Evolutionary conservation across 1,140 invertebrate species (phyloP).

Genomic region (Sipha flava): DNA sequence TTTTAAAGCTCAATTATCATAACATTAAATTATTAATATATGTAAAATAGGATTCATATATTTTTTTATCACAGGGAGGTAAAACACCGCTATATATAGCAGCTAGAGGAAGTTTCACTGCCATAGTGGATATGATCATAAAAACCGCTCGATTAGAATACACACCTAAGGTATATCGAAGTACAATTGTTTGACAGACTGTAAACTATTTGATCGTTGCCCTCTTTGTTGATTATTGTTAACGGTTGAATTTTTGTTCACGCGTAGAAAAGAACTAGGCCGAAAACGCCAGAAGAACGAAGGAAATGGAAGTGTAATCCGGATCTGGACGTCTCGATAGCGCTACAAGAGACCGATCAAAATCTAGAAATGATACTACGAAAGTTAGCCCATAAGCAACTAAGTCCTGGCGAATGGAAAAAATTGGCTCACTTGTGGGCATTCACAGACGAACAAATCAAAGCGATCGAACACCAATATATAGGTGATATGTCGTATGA

Average conservation of each 20-base stretch:
- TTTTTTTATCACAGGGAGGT: slow-evolving; percentile 47
- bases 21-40: too few relatives aligned
- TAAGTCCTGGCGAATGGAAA: slow-evolving; percentile 61
- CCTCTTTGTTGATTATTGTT: background rate
- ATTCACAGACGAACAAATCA: slow-evolving; percentile 63
- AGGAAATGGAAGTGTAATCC: slow-evolving; percentile 41
- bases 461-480: slow-evolving; percentile 66
- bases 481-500: slow-evolving; percentile 53
- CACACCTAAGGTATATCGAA: slow-evolving; percentile 41
- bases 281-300: slow-evolving; percentile 36
- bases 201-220: too few relatives aligned
- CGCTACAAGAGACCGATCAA: slow-evolving; percentile 31
- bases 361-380: slow-evolving; percentile 51
- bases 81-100: slow-evolving; percentile 62
- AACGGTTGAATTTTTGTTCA: background rate
- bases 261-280: background rate
- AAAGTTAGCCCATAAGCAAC: slow-evolving; percentile 59
- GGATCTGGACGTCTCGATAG: slow-evolving; percentile 28
- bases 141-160: slow-evolving; percentile 59
- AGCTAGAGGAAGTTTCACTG: slow-evolving; percentile 70
- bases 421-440: slow-evolving; percentile 60
- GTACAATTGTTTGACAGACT: too few relatives aligned
- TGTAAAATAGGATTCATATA: background rate
- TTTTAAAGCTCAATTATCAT: too few relatives aligned
- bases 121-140: slow-evolving; percentile 75